Percentiles rank a stretch among this genome's conserved stretches.
These are phyloP conservation scores for Clangula hyemalis DNA, from an alignment of 2,797 vertebrate genomes.

Conservation along the genomic window DNA sequence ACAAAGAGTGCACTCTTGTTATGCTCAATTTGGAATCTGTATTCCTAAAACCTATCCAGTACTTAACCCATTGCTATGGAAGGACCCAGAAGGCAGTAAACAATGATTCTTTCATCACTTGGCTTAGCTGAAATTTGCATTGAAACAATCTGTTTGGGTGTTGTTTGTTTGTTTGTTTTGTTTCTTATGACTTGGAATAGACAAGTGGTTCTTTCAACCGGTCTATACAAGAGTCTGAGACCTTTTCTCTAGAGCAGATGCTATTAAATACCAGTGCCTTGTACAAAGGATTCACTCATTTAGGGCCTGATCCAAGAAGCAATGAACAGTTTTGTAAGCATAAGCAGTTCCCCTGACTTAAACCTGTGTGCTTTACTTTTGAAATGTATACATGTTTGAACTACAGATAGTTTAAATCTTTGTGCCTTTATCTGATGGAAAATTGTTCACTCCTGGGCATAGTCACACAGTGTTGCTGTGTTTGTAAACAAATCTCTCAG, in stretches of 20 bases:
- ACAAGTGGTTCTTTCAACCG: background rate
- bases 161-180: background rate
- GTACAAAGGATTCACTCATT: background rate
- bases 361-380: background rate
- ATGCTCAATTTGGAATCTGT: background rate
- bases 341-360: background rate
- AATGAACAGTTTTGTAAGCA: background rate
- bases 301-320: background rate
- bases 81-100: background rate
- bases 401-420: background rate
- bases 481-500: constrained; percentile 22
- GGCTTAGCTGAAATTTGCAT: background rate
- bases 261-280: background rate
- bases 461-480: background rate
- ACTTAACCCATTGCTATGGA: background rate
- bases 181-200: background rate
- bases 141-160: background rate
- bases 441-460: background rate
- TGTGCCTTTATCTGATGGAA: background rate
- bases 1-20: background rate
- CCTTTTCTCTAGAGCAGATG: background rate
- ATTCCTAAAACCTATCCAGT: background rate
- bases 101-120: background rate
- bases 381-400: background rate
- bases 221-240: background rate